A percentile compares a stretch with the other conserved stretches of the same genome.
Conservation (phyloP, 2,113 vertebrate genomes). For the Odocoileus virginianus region DNA sequence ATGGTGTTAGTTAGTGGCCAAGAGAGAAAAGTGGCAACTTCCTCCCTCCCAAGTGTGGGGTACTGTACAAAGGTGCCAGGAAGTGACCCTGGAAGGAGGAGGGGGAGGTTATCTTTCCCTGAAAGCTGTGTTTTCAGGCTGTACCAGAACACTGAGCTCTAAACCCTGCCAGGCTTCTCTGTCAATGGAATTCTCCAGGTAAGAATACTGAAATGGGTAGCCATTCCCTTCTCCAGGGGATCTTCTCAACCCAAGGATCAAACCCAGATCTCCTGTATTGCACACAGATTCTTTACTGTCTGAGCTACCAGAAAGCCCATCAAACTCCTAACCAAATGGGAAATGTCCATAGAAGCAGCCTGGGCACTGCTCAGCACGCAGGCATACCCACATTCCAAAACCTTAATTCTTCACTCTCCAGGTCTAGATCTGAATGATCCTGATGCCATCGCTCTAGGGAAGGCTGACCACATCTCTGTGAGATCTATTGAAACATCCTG, state of each 20-base stretch:
- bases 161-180: neutral
- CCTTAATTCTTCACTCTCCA: neutral
- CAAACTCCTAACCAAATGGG: neutral
- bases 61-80: neutral
- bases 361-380: neutral
- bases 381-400: neutral
- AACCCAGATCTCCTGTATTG: neutral
- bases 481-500: accelerated
- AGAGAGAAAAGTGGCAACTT: neutral
- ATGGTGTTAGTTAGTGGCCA: neutral
- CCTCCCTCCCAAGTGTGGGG: neutral
- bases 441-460: neutral
- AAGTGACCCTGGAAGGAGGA: neutral
- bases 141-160: neutral
- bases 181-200: neutral
- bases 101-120: neutral
- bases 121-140: neutral
- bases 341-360: neutral
- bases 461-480: neutral
- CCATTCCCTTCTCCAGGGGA: neutral
- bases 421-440: neutral
- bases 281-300: neutral
- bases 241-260: neutral
- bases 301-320: neutral
- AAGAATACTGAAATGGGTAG: neutral